Conservation (phyloP, 2,113 vertebrate genomes). For the Urocynchramus pylzowi region DNA sequence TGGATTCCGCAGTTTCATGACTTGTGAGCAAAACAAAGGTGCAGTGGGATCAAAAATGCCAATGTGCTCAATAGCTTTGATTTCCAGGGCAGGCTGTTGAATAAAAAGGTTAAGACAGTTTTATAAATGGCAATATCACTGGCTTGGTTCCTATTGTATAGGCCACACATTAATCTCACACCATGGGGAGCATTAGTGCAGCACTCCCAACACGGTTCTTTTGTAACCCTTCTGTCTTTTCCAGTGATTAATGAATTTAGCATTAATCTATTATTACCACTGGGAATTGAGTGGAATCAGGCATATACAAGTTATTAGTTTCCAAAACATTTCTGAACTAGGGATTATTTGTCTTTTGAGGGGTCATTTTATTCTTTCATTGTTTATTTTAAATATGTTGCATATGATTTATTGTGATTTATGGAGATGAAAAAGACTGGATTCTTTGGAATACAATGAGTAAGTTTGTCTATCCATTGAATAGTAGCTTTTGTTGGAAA, state of each 20-base stretch:
- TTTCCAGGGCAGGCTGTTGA: background rate
- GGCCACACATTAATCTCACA: background rate
- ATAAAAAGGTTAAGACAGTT: background rate
- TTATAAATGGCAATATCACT: background rate
- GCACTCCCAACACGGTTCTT: background rate
- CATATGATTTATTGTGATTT: background rate
- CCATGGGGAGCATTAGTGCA: background rate
- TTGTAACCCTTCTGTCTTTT: background rate
- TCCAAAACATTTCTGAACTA: background rate
- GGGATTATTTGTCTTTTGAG: background rate
- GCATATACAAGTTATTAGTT: background rate
- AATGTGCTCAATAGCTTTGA: background rate
- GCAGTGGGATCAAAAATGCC: background rate
- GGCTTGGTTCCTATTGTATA: background rate
- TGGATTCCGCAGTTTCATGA: background rate
- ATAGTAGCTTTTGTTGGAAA: background rate
- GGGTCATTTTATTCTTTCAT: background rate
- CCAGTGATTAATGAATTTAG: background rate
- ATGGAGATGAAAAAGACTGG: background rate
- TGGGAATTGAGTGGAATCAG: background rate
- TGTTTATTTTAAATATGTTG: background rate
- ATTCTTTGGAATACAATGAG: background rate
- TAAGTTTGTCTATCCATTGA: background rate
- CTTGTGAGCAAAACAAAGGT: background rate
- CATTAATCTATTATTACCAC: background rate